Conservation (phyloP, 2,113 vertebrate genomes). For the Oryzias javanicus region DNA sequence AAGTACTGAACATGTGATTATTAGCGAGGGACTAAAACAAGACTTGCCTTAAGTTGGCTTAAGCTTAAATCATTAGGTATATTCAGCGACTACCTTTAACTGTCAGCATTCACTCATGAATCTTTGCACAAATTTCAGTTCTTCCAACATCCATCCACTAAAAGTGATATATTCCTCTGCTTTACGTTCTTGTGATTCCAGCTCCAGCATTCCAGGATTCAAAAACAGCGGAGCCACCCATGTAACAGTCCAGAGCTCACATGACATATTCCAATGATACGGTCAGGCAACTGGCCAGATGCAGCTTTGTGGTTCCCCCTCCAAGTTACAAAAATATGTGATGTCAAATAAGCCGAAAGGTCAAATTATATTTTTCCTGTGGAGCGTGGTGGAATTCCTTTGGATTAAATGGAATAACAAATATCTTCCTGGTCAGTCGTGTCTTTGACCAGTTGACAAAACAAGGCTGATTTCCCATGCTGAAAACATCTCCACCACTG, state of each 20-base stretch:
- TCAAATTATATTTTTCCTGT: slow-evolving; percentile 10
- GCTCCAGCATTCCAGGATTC: slow-evolving; percentile 10
- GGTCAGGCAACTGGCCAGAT: slow-evolving; percentile 13
- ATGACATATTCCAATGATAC: slow-evolving; percentile 20
- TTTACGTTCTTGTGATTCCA: slow-evolving; percentile 49
- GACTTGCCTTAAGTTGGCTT: no score
- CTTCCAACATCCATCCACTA: not conserved
- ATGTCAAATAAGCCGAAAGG: slow-evolving; percentile 4
- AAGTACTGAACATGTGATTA: no score
- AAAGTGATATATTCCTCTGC: slow-evolving; percentile 14
- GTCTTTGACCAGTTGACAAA: slow-evolving; percentile 2
- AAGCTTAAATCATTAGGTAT: no score
- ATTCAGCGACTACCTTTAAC: no score
- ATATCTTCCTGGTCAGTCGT: slow-evolving; percentile 17
- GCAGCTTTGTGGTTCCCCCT: not conserved
- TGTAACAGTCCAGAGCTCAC: slow-evolving; percentile 7
- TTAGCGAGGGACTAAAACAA: no score
- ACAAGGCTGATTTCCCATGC: slow-evolving; percentile 22
- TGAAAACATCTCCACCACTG: slow-evolving; percentile 11
- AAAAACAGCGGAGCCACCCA: slow-evolving; percentile 19
- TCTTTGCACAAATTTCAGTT: no score
- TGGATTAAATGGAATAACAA: not conserved
- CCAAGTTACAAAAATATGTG: not conserved
- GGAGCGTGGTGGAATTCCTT: slow-evolving; percentile 13
- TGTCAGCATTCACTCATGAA: no score